Conservation (phyloP, 2,797 vertebrate genomes). For the Pitangus sulphuratus region DNA sequence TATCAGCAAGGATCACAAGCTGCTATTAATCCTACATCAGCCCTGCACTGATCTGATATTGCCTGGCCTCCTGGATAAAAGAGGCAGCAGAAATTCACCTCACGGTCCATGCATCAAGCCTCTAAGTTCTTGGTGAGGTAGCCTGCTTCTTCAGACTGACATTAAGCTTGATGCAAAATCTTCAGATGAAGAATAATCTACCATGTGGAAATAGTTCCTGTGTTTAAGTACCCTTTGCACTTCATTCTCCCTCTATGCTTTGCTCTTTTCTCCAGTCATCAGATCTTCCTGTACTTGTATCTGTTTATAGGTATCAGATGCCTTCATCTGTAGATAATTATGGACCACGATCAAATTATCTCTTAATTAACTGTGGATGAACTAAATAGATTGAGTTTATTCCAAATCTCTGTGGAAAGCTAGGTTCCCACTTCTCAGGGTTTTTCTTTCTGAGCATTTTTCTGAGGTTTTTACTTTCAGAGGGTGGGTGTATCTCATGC, state of each 20-base stretch:
- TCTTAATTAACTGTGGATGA: not conserved
- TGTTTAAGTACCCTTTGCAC: not conserved
- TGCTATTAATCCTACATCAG: not conserved
- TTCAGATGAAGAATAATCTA: constrained; percentile 8
- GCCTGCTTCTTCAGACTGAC: not conserved
- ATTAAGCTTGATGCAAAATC: not conserved
- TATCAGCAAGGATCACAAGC: not conserved
- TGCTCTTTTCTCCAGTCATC: not conserved
- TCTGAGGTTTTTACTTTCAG: not conserved
- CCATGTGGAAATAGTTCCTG: not conserved
- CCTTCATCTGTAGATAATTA: not conserved
- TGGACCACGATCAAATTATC: not conserved
- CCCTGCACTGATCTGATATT: not conserved
- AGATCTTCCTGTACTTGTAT: not conserved
- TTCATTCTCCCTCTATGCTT: not conserved
- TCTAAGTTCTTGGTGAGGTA: not conserved
- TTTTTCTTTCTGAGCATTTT: not conserved
- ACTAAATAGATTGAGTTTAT: not conserved
- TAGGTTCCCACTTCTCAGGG: not conserved
- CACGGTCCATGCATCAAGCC: not conserved
- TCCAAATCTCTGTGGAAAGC: not conserved
- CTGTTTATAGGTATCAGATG: not conserved
- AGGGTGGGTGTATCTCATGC: accelerated
- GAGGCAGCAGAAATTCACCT: not conserved
- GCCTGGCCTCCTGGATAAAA: not conserved